A percentile compares a stretch with the other conserved stretches of the same genome.
Evolutionary conservation across 2,797 vertebrate species (phyloP).

Genomic region (Capromys pilorides): DNA sequence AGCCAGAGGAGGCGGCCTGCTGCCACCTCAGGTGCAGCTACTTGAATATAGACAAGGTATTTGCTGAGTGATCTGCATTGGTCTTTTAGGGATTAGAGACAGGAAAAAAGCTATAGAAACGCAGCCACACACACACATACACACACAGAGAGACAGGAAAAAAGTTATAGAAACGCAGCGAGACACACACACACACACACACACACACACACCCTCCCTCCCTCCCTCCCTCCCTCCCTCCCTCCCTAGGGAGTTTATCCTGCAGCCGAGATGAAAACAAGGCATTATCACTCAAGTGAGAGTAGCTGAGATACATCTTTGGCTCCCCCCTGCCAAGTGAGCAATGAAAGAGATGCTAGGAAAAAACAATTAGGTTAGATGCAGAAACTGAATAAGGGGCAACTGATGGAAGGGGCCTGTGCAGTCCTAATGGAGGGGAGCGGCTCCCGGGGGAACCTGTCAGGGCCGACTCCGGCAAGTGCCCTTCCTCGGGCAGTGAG

Average conservation of each 20-base stretch:
- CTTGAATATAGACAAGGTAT: not conserved
- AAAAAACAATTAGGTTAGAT: not conserved
- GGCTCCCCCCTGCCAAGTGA: not conserved
- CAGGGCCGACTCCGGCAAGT: not conserved
- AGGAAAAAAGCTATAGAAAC: not conserved
- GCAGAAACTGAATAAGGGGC: not conserved
- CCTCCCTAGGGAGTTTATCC: not conserved
- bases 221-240: too few relatives aligned
- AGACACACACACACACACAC: too few relatives aligned
- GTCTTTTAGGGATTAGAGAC: not conserved
- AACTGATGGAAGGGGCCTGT: fast-evolving
- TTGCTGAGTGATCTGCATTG: not conserved
- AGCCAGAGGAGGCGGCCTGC: fast-evolving
- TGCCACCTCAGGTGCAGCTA: not conserved
- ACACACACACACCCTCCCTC: too few relatives aligned
- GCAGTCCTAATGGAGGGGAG: not conserved
- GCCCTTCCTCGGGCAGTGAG: not conserved
- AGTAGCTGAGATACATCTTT: not conserved
- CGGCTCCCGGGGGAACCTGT: not conserved
- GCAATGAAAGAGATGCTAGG: not conserved
- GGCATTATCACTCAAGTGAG: not conserved
- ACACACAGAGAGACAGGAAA: too few relatives aligned
- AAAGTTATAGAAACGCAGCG: too few relatives aligned
- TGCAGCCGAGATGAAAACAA: not conserved
- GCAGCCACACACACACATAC: too few relatives aligned